Evolutionary conservation across 2,888 invertebrate species (phyloP), one percentile per base, ranked within the genome.

Genomic region (Slavum lentiscoides): DNA sequence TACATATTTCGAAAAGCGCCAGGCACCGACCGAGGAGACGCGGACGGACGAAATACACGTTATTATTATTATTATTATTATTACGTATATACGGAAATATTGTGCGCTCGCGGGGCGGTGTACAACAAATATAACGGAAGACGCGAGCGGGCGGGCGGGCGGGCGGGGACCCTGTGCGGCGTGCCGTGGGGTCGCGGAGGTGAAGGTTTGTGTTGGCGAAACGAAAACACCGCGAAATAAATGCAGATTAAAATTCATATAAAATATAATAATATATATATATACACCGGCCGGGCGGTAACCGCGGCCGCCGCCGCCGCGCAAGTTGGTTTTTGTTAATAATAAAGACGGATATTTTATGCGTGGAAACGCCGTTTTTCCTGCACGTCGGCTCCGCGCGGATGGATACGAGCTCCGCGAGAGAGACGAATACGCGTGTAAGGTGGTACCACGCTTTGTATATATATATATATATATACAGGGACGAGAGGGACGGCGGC

Each of bases 141-240:
- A 49, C 49, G 21, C 21, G 21, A 11, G n/a, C n/a, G n/a, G n/a
- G n/a, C n/a, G 30, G 17, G 23, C n/a, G 13, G 49, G 30, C 23
- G 19, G 61, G n/a, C n/a, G 13, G 37, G 17, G 1, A 43, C 9
- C 4, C 6, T 43, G 43, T 9, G 43, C 43, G 43, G 43, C 43
- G 43, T 13, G 15, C 1, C 1, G 49, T 1, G 49, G 11, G 53
- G 21, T 17, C 13, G 70, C 30, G 55, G 13, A 37, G 66, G 66
- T 66, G 66, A 39, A 66, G 77, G 77, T 77, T 76, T 74, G 49
- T 73, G 21, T 74, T 74, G 37, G 74, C 6, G 64, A 80, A 80
- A 80, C n/a, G 72, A 80, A 80, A 80, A 80, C 80, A 80, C 64
- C 62, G 80, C 80, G 80, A 70, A 80, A 80, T 80, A 80, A 80